Evolutionary conservation across 1,140 invertebrate species (phyloP).

Genomic region (Atopsyche davidsoni): DNA sequence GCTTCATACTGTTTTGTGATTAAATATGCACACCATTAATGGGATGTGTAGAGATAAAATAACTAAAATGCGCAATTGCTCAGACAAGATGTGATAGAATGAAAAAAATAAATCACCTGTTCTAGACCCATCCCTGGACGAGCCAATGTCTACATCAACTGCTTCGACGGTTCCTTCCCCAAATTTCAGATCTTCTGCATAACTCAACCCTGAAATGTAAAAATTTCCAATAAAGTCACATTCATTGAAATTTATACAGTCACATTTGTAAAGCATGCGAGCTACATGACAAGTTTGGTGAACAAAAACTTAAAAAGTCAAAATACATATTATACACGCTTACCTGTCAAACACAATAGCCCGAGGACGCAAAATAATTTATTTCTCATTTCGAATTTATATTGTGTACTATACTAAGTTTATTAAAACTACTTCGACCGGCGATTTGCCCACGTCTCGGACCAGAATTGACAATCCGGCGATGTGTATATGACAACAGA

Average conservation of each 20-base stretch:
- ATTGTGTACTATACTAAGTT: not conserved
- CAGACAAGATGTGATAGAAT: conserved; percentile 11
- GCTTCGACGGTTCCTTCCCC: conserved; percentile 44
- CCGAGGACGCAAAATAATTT: conserved; percentile 44
- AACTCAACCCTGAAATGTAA: conserved; percentile 32
- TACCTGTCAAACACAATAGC: conserved; percentile 47
- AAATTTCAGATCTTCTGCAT: conserved; percentile 34
- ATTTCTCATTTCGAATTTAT: conserved; percentile 48
- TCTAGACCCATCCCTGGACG: conserved; percentile 72
- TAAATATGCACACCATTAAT: not conserved
- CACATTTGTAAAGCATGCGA: conserved; percentile 3
- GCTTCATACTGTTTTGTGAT: not conserved
- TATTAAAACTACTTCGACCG: not conserved
- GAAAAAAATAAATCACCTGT: conserved; percentile 57
- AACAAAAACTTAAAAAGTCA: conserved; percentile 32
- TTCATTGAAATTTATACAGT: conserved; percentile 1
- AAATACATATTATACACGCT: not conserved
- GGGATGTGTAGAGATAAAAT: not conserved
- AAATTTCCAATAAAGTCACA: conserved; percentile 35
- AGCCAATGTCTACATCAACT: conserved; percentile 70
- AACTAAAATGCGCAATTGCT: not conserved
- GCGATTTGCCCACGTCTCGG: conserved; percentile 1
- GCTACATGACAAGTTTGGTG: conserved; percentile 20
- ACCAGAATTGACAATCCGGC: not conserved
- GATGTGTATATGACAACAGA: not conserved